phyloP scores from a whole-genome alignment of 1,140 invertebrate species.

The Polypedilum pembai region DNA sequence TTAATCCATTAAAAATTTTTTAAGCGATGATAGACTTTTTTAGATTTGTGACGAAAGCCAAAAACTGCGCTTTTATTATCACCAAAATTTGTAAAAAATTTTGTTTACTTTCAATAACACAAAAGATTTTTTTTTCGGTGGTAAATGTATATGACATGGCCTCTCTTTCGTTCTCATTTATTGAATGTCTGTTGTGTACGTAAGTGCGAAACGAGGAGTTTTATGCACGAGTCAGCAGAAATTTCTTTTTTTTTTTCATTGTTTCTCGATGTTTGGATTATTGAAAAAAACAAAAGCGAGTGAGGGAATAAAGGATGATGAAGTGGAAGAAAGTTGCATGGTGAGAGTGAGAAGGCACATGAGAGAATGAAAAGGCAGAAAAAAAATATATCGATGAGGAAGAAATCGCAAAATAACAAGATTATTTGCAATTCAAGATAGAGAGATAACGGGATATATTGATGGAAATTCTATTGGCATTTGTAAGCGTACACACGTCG shows the following conservation, averaged over 20 bases:
- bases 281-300: background rate
- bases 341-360: background rate
- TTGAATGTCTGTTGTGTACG: conserved; percentile 11
- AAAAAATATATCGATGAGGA: background rate
- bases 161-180: too few species aligned
- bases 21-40: too few species aligned
- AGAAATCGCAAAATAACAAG: conserved; percentile 16
- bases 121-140: too few species aligned
- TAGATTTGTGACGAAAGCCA: too few species aligned
- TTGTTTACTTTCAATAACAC: too few species aligned
- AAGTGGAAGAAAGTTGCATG: background rate
- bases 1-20: too few species aligned
- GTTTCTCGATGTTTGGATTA: conserved; percentile 13
- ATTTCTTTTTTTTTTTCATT: background rate
- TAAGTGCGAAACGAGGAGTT: background rate
- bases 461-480: conserved; percentile 17
- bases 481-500: conserved; percentile 2
- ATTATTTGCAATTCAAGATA: conserved; percentile 25
- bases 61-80: too few species aligned
- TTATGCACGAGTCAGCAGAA: conserved; percentile 16
- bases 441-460: conserved; percentile 23
- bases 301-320: background rate
- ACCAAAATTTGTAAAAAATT: too few species aligned
- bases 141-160: too few species aligned
- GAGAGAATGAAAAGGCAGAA: background rate